Evolutionary conservation across 2,888 invertebrate genomes (phyloP).

Genomic region (Ommatoiulus sabulosus): DNA sequence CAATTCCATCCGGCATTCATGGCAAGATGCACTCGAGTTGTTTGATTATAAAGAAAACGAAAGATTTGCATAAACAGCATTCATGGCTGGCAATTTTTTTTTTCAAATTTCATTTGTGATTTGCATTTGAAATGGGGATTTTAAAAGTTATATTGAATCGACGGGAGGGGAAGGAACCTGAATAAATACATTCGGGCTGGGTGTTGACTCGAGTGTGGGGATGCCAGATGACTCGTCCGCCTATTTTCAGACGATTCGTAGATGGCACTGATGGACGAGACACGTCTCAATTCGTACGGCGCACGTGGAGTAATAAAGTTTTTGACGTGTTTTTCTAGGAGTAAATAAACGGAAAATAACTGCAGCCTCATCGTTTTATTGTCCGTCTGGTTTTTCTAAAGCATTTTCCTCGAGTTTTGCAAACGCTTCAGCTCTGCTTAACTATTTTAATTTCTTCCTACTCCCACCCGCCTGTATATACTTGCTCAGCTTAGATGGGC

Average conservation of each 20-base stretch:
- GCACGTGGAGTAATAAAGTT: conserved; percentile 44
- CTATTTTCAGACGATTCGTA: conserved; percentile 18
- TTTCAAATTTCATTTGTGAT: conserved; percentile 24
- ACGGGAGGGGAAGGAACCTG: conserved; percentile 10
- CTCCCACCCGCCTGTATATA: not conserved
- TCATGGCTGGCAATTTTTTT: not conserved
- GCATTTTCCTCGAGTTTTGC: not conserved
- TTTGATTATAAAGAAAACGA: conserved; percentile 48
- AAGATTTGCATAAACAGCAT: conserved; percentile 48
- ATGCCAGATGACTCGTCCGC: conserved; percentile 38
- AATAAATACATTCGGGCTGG: not conserved
- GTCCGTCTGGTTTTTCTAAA: not conserved
- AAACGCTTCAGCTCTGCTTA: not conserved
- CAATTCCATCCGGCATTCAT: conserved; percentile 48
- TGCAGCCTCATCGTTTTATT: conserved; percentile 33
- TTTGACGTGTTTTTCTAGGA: conserved; percentile 30
- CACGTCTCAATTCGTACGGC: not conserved
- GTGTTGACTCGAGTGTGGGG: conserved; percentile 16
- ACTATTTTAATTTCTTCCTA: not conserved
- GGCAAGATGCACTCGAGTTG: conserved; percentile 45
- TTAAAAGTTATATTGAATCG: conserved; percentile 48
- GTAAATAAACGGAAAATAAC: conserved; percentile 26
- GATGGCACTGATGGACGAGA: conserved; percentile 22
- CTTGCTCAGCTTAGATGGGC: not conserved
- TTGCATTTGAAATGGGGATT: conserved; percentile 16